phyloP scores from a whole-genome alignment of 2,797 vertebrate species.

The Odontamblyopus lacepedii region DNA sequence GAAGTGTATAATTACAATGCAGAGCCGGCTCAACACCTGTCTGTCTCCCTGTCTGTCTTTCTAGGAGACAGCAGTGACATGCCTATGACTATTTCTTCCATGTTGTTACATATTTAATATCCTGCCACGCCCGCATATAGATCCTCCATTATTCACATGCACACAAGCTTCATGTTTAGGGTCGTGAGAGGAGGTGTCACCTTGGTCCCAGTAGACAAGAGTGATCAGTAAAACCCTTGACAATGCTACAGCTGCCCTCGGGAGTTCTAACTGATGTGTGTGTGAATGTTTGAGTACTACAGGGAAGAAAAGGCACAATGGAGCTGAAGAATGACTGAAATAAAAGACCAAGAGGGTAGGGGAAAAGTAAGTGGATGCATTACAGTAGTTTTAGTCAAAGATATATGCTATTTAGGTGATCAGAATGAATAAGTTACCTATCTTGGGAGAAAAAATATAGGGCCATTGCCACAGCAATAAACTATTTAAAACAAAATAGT shows the following conservation, averaged over 20 bases:
- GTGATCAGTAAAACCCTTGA: slow-evolving; percentile 67
- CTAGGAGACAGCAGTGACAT: slow-evolving; percentile 36
- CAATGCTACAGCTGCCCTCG: slow-evolving; percentile 46
- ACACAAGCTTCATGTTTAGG: slow-evolving; percentile 51
- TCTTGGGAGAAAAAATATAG: too few relatives aligned
- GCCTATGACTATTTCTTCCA: slow-evolving; percentile 57
- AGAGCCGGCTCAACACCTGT: slow-evolving; percentile 87
- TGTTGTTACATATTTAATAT: slow-evolving; percentile 75
- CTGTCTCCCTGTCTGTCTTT: slow-evolving; percentile 12
- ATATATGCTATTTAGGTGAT: background rate
- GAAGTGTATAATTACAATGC: slow-evolving; percentile 62
- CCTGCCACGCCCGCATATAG: slow-evolving; percentile 71
- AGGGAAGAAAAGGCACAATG: background rate
- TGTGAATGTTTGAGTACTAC: slow-evolving; percentile 4
- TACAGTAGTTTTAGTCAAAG: background rate
- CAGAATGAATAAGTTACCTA: too few relatives aligned
- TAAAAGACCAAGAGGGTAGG: slow-evolving; percentile 12
- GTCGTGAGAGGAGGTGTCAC: slow-evolving; percentile 70
- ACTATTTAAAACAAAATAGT: too few relatives aligned
- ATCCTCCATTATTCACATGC: slow-evolving; percentile 68
- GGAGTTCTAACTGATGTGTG: slow-evolving; percentile 38
- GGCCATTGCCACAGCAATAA: too few relatives aligned
- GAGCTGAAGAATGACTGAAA: slow-evolving; percentile 15
- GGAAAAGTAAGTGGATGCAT: background rate
- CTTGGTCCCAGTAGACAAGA: slow-evolving; percentile 64